Conservation (phyloP, 2,113 vertebrate species). For the Pionites leucogaster region DNA sequence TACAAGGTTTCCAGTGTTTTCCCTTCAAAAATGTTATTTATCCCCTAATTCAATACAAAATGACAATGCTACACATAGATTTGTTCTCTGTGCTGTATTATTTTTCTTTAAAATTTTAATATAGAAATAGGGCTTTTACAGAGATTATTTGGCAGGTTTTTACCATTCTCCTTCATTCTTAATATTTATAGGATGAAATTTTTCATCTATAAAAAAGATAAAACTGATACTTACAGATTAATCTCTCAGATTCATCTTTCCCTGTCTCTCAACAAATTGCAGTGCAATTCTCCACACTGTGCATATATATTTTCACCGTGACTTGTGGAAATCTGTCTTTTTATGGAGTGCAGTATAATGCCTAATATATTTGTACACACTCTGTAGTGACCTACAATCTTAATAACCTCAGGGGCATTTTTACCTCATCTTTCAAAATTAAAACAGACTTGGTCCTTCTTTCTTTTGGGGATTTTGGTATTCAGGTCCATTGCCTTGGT, state of each 20-base stretch:
- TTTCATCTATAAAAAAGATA: neutral
- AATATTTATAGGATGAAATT: neutral
- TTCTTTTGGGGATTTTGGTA: neutral
- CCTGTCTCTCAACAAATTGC: neutral
- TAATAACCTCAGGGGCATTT: neutral
- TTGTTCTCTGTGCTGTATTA: neutral
- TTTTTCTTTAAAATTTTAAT: neutral
- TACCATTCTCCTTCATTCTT: neutral
- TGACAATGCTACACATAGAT: neutral
- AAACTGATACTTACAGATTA: neutral
- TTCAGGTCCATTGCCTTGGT: neutral
- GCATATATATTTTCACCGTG: neutral
- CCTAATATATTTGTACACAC: fast-evolving
- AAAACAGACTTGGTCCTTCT: neutral
- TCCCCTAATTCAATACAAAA: neutral
- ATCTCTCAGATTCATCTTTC: neutral
- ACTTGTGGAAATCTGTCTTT: neutral
- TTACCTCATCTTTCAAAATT: neutral
- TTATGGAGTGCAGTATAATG: neutral
- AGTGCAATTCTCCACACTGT: neutral
- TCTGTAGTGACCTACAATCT: neutral
- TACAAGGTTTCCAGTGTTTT: neutral
- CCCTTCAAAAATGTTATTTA: neutral
- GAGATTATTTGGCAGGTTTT: neutral
- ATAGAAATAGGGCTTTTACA: neutral